A percentile compares a stretch with the other conserved stretches of the same genome.
Conservation (phyloP, 2,888 invertebrate genomes). For the Polymixis flavicincta region DNA sequence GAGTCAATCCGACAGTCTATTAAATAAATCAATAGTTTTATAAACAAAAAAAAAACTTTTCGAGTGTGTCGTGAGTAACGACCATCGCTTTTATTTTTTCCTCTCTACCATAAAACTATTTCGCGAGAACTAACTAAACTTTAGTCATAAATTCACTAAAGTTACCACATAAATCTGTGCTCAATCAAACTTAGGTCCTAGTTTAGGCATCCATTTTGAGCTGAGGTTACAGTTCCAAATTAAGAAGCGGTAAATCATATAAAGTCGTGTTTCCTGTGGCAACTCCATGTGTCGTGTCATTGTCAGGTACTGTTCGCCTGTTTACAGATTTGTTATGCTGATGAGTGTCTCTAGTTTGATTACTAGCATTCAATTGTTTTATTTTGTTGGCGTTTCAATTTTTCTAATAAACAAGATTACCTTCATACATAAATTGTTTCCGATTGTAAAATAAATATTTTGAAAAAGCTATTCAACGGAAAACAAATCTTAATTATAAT, state of each 20-base stretch:
- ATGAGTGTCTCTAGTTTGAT: slow-evolving; percentile 11
- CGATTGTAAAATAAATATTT: no score
- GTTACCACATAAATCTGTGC: slow-evolving; percentile 61
- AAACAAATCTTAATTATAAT: no score
- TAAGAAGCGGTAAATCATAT: slow-evolving; percentile 49
- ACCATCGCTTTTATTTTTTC: slow-evolving; percentile 44
- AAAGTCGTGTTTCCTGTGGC: slow-evolving; percentile 56
- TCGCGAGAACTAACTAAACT: slow-evolving; percentile 51
- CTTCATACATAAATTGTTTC: no score
- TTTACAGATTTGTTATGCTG: neutral
- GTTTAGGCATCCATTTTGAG: slow-evolving; percentile 48
- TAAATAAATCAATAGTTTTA: slow-evolving; percentile 55
- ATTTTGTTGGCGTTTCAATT: neutral
- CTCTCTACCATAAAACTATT: slow-evolving; percentile 38
- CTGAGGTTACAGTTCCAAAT: slow-evolving; percentile 56
- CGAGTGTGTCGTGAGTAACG: slow-evolving; percentile 46
- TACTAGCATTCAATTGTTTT: no score
- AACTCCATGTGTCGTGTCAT: slow-evolving; percentile 26
- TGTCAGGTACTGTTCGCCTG: slow-evolving; percentile 35
- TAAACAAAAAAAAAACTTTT: slow-evolving; percentile 37
- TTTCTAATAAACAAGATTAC: no score
- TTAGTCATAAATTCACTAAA: slow-evolving; percentile 61
- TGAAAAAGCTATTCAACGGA: no score
- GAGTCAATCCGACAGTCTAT: slow-evolving; percentile 24
- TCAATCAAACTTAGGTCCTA: slow-evolving; percentile 64